Evolutionary conservation across 2,797 vertebrate species (phyloP).

Genomic region (Takifugu rubripes): DNA sequence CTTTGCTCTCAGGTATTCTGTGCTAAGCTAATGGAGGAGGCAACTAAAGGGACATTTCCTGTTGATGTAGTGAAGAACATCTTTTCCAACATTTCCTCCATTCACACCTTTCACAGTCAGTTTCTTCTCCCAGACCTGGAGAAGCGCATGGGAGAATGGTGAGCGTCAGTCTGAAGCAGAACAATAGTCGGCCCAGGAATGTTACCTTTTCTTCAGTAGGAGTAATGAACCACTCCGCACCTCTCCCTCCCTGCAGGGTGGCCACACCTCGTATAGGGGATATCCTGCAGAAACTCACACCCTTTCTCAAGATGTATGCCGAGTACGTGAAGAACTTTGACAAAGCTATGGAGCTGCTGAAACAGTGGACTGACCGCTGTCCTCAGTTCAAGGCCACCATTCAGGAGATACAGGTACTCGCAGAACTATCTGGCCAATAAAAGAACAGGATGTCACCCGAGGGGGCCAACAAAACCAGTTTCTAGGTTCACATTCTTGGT

Average conservation of each 20-base stretch:
- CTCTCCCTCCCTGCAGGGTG: conserved; percentile 71
- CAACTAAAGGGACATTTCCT: conserved; percentile 89
- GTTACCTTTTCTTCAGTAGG: not conserved
- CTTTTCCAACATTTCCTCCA: conserved; percentile 96
- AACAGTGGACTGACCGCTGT: conserved; percentile 88
- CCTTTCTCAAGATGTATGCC: conserved; percentile 98
- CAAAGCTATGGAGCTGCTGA: conserved; percentile 92
- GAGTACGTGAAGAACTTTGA: conserved; percentile 97
- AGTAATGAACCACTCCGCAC: not conserved
- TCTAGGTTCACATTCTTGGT: no score
- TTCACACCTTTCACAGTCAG: conserved; percentile 91
- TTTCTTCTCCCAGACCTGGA: conserved; percentile 95
- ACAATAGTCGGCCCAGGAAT: not conserved
- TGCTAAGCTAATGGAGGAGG: conserved; percentile 88
- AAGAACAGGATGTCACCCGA: not conserved
- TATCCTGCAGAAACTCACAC: conserved; percentile 93
- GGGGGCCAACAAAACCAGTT: no score
- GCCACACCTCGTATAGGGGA: conserved; percentile 90
- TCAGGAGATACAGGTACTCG: conserved; percentile 89
- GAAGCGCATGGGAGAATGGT: conserved; percentile 97
- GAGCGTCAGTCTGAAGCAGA: conserved; percentile 42
- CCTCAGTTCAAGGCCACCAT: conserved; percentile 91
- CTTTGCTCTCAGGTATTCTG: conserved; percentile 82
- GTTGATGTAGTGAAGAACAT: conserved; percentile 94
- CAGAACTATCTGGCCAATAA: not conserved